Evolutionary conservation across 1,140 invertebrate genomes (phyloP).

Genomic region (Mizuhopecten yessoensis): DNA sequence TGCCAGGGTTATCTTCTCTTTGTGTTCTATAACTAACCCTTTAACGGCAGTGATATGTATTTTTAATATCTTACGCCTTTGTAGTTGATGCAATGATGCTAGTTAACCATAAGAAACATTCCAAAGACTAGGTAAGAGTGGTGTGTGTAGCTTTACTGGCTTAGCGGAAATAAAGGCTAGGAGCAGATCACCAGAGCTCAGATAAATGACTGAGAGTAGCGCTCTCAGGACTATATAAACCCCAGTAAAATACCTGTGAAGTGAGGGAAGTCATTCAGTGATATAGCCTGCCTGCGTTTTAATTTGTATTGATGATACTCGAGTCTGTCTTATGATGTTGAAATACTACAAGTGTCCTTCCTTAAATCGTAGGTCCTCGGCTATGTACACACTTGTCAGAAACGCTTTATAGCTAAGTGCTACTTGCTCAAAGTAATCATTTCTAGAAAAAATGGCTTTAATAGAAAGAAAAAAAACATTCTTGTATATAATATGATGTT

Average conservation of each 20-base stretch:
- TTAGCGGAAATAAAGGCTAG: neutral
- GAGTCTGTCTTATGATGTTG: slow-evolving; percentile 26
- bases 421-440: slow-evolving; percentile 29
- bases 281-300: slow-evolving; percentile 7
- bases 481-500: slow-evolving; percentile 15
- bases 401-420: slow-evolving; percentile 16
- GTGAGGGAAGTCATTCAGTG: slow-evolving; percentile 31
- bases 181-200: too few relatives aligned
- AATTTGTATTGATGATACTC: slow-evolving; percentile 39
- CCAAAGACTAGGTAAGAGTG: neutral
- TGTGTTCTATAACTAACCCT: neutral
- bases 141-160: neutral
- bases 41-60: neutral
- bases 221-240: neutral
- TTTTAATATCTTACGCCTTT: neutral
- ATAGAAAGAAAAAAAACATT: slow-evolving; percentile 29
- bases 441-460: slow-evolving; percentile 33
- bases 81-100: neutral
- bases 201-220: neutral
- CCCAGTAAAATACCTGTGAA: neutral
- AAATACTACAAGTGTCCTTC: slow-evolving; percentile 38
- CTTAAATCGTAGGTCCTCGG: slow-evolving; percentile 12
- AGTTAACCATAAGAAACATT: slow-evolving; percentile 3
- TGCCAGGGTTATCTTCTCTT: neutral
- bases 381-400: slow-evolving; percentile 23